Conservation (phyloP, 2,888 invertebrate species). For the Xiphydria camelus region DNA sequence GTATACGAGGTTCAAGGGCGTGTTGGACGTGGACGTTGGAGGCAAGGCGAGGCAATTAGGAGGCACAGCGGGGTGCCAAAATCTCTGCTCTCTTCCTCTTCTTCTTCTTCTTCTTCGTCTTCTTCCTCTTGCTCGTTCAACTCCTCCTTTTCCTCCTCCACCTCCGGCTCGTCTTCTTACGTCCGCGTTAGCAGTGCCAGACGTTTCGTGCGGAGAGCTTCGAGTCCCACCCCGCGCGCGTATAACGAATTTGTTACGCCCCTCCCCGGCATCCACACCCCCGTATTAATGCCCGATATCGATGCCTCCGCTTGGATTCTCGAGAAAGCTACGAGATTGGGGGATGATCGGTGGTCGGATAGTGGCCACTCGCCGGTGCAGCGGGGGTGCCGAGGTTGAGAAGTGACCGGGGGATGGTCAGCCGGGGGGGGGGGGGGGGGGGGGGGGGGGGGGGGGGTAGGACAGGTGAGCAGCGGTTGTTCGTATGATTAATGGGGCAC, state of each 20-base stretch:
- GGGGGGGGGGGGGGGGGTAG: no score
- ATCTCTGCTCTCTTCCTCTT: slow-evolving; percentile 32
- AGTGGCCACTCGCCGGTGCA: no score
- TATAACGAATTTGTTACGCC: slow-evolving; percentile 26
- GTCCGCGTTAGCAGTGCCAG: slow-evolving; percentile 12
- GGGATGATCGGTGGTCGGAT: no score
- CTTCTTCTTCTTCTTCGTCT: slow-evolving; percentile 28
- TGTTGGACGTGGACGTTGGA: slow-evolving; percentile 33
- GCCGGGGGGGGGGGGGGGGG: no score
- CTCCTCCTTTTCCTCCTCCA: slow-evolving; percentile 8
- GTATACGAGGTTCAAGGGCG: slow-evolving; percentile 52
- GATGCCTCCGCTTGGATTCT: no score
- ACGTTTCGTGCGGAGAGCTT: slow-evolving; percentile 4
- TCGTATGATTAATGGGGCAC: no score
- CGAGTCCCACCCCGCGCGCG: slow-evolving; percentile 17
- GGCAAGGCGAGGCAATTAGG: slow-evolving; percentile 54
- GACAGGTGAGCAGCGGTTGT: no score
- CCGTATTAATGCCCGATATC: slow-evolving; percentile 20
- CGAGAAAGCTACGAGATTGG: no score
- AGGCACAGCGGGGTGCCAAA: slow-evolving; percentile 55
- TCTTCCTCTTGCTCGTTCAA: slow-evolving; percentile 7
- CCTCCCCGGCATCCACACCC: slow-evolving; percentile 20
- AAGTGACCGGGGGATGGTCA: no score
- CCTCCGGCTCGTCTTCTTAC: slow-evolving; percentile 19
- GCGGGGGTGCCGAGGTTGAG: no score